Conservation (phyloP, 1,140 invertebrate genomes). For the Riptortus pedestris region DNA sequence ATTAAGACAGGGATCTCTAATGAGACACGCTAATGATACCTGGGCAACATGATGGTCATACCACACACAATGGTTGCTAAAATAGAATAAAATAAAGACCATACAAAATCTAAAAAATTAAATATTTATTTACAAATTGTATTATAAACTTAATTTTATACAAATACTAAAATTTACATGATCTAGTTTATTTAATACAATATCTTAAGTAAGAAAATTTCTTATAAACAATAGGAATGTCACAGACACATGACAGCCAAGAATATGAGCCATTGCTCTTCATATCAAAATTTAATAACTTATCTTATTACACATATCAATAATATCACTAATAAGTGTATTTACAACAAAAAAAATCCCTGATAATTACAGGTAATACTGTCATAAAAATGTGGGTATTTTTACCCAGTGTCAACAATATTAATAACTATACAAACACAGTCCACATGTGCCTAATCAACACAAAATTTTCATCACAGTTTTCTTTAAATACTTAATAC, state of each 20-base stretch:
- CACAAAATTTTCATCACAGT: neutral
- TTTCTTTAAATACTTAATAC: too few species aligned
- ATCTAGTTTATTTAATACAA: neutral
- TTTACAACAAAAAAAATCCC: neutral
- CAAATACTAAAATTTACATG: neutral
- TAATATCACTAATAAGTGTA: slow-evolving; percentile 7
- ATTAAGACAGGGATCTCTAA: too few species aligned
- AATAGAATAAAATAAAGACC: neutral
- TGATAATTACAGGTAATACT: slow-evolving; percentile 17
- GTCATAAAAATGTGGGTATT: neutral
- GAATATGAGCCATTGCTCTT: neutral
- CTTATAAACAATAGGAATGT: neutral
- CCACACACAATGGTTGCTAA: too few species aligned
- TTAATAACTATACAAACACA: neutral
- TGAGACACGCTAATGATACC: too few species aligned
- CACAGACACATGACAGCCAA: neutral
- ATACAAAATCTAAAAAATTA: neutral
- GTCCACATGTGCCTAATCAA: neutral
- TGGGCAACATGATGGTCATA: too few species aligned
- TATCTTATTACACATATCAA: slow-evolving; percentile 1
- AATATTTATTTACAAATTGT: slow-evolving; percentile 13
- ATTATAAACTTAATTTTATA: neutral
- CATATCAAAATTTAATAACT: neutral
- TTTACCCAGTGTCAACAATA: neutral
- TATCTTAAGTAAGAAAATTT: neutral